phyloP scores from a whole-genome alignment of 2,888 invertebrate genomes.

The Portevinia maculata region DNA sequence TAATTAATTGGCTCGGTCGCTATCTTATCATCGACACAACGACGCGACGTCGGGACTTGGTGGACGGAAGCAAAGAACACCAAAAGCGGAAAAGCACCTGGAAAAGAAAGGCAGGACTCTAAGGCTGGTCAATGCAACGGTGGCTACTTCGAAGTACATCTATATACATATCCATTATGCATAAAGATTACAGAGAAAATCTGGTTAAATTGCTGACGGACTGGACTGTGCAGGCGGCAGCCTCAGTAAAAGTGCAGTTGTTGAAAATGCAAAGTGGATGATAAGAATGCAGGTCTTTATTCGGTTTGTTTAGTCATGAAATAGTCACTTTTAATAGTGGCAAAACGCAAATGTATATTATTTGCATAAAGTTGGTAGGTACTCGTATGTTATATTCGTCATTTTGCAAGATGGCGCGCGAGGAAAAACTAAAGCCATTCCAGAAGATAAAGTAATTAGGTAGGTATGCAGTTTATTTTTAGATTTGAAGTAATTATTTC shows the following conservation, averaged over 20 bases:
- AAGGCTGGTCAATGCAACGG: not conserved
- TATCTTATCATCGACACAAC: constrained; percentile 61
- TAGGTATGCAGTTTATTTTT: not conserved
- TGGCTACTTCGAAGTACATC: not conserved
- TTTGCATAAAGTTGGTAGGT: constrained; percentile 15
- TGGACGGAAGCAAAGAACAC: constrained; percentile 29
- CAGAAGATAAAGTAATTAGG: constrained; percentile 17
- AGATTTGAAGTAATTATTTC: not conserved
- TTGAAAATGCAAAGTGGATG: constrained; percentile 62
- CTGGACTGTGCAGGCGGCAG: constrained; percentile 8
- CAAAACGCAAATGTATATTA: constrained; percentile 34
- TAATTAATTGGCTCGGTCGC: constrained; percentile 62
- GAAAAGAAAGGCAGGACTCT: constrained; percentile 24
- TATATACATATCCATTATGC: no score
- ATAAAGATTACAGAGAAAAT: constrained; percentile 32
- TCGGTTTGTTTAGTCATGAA: constrained; percentile 42
- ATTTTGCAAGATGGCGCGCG: constrained; percentile 19
- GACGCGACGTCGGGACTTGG: constrained; percentile 25
- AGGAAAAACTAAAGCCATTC: constrained; percentile 12
- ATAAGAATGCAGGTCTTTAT: constrained; percentile 43
- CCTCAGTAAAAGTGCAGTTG: constrained; percentile 1
- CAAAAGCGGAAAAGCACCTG: constrained; percentile 15
- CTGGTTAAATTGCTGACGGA: constrained; percentile 7
- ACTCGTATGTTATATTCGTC: constrained; percentile 5
- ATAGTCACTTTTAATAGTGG: constrained; percentile 19